Evolutionary conservation across 2,888 invertebrate genomes (phyloP).

Genomic region (Agrotis clavis): DNA sequence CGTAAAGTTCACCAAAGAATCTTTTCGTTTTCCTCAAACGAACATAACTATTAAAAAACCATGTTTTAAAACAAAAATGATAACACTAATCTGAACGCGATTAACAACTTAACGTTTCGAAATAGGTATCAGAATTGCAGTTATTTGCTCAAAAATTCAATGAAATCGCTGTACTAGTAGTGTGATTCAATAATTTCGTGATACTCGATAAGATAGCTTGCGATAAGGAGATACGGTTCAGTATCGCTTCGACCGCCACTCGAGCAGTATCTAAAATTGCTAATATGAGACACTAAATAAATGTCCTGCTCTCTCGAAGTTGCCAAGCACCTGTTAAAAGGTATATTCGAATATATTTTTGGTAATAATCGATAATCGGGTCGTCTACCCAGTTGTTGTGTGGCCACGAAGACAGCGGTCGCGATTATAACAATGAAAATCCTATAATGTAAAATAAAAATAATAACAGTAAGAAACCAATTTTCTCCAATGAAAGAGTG

Average conservation of each 20-base stretch:
- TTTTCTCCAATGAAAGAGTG: conserved; percentile 1
- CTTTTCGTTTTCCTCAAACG: conserved; percentile 15
- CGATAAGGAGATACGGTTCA: conserved; percentile 71
- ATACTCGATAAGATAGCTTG: conserved; percentile 74
- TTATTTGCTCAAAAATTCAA: conserved; percentile 47
- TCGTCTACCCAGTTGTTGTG: conserved; percentile 35
- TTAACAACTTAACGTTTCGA: conserved; percentile 24
- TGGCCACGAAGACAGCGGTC: conserved; percentile 36
- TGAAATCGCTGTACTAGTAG: conserved; percentile 42
- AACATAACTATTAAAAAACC: not conserved
- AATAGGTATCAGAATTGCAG: conserved; percentile 30
- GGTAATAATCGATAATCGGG: conserved; percentile 52
- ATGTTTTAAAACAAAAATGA: conserved; percentile 2
- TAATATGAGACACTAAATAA: conserved; percentile 69
- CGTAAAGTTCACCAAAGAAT: not conserved
- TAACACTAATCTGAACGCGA: conserved; percentile 15
- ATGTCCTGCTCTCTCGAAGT: conserved; percentile 83
- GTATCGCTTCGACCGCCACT: conserved; percentile 58
- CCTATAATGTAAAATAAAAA: not conserved
- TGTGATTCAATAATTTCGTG: conserved; percentile 72
- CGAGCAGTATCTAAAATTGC: conserved; percentile 38
- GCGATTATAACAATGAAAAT: not conserved
- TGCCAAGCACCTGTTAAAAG: conserved; percentile 80
- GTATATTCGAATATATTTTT: conserved; percentile 65
- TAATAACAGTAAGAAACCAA: too few species aligned